Conservation (phyloP, 2,797 vertebrate species). For the Australoheros facetus region DNA sequence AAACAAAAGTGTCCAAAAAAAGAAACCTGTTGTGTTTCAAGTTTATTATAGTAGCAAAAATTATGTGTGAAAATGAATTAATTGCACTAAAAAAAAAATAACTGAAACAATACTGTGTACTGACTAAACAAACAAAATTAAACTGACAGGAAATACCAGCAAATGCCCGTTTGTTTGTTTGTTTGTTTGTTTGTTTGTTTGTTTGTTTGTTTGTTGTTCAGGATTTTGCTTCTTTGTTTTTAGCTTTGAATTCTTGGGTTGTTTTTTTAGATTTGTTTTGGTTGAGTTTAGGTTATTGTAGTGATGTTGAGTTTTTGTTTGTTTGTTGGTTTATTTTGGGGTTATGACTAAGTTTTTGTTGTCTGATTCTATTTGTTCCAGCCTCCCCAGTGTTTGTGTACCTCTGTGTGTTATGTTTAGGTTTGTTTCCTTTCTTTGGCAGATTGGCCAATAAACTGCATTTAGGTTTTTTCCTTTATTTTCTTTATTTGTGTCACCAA, state of each 20-base stretch:
- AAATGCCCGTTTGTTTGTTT: no score
- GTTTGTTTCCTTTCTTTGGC: not conserved
- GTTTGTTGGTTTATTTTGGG: no score
- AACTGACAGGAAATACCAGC: no score
- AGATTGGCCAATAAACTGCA: no score
- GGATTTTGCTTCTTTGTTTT: no score
- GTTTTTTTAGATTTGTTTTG: not conserved
- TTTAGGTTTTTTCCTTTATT: no score
- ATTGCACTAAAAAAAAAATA: not conserved
- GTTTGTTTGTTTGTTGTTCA: no score
- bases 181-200: no score
- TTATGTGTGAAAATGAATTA: not conserved
- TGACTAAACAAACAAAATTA: not conserved
- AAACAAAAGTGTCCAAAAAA: not conserved
- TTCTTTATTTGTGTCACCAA: no score
- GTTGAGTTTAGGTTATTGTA: not conserved
- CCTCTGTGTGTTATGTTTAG: not conserved
- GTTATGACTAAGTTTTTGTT: not conserved
- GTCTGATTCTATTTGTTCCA: not conserved
- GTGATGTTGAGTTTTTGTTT: not conserved
- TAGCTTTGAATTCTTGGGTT: no score
- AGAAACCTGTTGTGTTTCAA: no score
- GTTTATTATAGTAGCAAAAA: not conserved
- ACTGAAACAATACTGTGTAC: not conserved
- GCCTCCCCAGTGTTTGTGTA: not conserved